A percentile compares a stretch with the other conserved stretches of the same genome.
Evolutionary conservation across 2,888 invertebrate genomes (phyloP).

Genomic region (Melanostoma scalare): DNA sequence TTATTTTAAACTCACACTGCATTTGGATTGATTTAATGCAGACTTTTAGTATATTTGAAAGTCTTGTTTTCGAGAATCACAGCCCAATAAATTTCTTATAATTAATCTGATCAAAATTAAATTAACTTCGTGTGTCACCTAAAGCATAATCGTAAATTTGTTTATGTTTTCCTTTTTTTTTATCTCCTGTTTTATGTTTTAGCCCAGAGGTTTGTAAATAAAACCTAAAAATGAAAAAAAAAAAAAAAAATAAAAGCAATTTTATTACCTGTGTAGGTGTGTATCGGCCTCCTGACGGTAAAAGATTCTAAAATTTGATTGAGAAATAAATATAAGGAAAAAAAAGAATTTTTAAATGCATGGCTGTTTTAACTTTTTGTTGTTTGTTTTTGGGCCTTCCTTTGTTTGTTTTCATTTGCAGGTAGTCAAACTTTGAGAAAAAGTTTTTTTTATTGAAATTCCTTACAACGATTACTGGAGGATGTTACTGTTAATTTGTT

Average conservation of each 20-base stretch:
- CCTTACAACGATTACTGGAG: not conserved
- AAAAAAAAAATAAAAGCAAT: slow-evolving; percentile 22
- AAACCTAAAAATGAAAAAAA: not conserved
- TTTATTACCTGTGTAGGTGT: slow-evolving; percentile 19
- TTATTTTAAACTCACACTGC: not conserved
- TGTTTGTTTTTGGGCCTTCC: not conserved
- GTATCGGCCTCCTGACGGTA: not conserved
- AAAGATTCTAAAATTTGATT: slow-evolving; percentile 40
- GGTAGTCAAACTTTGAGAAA: slow-evolving; percentile 14
- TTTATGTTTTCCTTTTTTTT: not conserved
- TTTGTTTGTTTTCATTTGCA: slow-evolving; percentile 9
- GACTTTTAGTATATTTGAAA: slow-evolving; percentile 20
- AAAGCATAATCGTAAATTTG: slow-evolving; percentile 51
- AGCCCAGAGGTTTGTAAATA: not conserved
- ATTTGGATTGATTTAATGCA: not conserved
- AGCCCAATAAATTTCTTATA: slow-evolving; percentile 58
- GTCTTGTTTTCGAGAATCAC: slow-evolving; percentile 54
- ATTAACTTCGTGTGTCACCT: slow-evolving; percentile 55
- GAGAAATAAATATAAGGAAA: slow-evolving; percentile 55
- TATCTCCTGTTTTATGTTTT: not conserved
- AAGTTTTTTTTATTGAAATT: slow-evolving; percentile 17
- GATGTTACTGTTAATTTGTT: slow-evolving; percentile 18
- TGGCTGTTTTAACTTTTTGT: not conserved
- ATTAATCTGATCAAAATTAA: slow-evolving; percentile 67
- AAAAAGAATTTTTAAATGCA: slow-evolving; percentile 8